A percentile compares a stretch with the other conserved stretches of the same genome.
Conservation (phyloP, 2,888 invertebrate genomes). For the Carabus problematicus region DNA sequence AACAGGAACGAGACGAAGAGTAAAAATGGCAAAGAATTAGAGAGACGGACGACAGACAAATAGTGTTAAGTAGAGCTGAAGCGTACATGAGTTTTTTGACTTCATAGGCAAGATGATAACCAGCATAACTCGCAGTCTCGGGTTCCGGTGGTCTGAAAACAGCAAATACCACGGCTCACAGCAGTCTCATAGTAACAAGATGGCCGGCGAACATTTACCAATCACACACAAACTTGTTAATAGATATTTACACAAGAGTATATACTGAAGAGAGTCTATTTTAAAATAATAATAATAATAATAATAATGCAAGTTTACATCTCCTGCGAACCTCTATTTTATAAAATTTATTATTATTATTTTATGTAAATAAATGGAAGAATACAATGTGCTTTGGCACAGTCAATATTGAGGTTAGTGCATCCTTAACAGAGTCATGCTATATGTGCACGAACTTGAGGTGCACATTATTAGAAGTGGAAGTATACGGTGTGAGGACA, state of each 20-base stretch:
- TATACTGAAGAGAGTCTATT: no score
- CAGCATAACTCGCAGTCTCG: conserved; percentile 94
- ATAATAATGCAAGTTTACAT: no score
- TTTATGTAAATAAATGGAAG: conserved; percentile 23
- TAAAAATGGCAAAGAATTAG: conserved; percentile 42
- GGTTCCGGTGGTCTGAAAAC: conserved; percentile 87
- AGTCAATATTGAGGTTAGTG: conserved; percentile 25
- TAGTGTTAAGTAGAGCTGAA: conserved; percentile 62
- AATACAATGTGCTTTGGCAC: conserved; percentile 35
- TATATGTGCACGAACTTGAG: conserved; percentile 31
- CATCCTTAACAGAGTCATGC: conserved; percentile 32
- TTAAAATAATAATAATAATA: no score
- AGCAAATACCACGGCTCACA: conserved; percentile 62
- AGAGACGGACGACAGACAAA: conserved; percentile 54
- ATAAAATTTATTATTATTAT: no score
- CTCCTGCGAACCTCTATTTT: no score
- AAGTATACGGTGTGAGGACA: conserved; percentile 24
- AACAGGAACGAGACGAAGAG: conserved; percentile 19
- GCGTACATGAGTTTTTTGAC: conserved; percentile 99
- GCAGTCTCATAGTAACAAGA: conserved; percentile 52
- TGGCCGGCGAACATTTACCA: conserved; percentile 10
- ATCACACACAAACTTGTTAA: conserved; percentile 24
- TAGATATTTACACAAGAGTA: conserved; percentile 31
- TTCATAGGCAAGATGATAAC: conserved; percentile 99
- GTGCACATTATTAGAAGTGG: conserved; percentile 30